Conservation (phyloP, 2,888 invertebrate genomes). For the Hipparchia sbordonii region DNA sequence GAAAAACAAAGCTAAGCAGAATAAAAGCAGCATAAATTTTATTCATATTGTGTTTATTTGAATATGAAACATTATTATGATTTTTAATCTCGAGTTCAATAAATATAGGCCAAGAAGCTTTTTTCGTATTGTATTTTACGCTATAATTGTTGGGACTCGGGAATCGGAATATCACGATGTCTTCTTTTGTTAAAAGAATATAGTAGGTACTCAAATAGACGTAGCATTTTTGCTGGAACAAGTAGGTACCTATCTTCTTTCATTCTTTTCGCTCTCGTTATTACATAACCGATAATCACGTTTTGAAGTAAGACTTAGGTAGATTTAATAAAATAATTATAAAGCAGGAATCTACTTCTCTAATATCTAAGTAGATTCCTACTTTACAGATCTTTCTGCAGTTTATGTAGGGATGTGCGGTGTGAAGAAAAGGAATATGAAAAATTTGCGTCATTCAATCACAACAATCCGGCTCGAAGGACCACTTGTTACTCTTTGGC, state of each 20-base stretch:
- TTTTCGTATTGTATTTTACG: constrained; percentile 40
- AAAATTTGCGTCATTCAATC: too few species aligned
- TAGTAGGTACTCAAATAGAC: constrained; percentile 31
- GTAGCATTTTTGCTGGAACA: constrained; percentile 27
- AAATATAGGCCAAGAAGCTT: constrained; percentile 42
- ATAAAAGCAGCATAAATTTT: constrained; percentile 24
- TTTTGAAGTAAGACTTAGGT: not conserved
- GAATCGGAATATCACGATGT: constrained; percentile 38
- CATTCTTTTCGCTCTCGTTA: constrained; percentile 6
- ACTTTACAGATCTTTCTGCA: too few species aligned
- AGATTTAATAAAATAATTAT: too few species aligned
- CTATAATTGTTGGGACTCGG: constrained; percentile 38
- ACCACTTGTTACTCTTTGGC: too few species aligned
- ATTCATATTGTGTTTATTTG: constrained; percentile 21
- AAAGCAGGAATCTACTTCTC: too few species aligned
- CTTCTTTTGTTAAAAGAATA: constrained; percentile 38
- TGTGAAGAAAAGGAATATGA: too few species aligned
- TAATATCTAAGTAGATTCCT: too few species aligned
- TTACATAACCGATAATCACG: not conserved
- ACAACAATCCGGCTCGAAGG: too few species aligned
- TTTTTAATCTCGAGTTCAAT: constrained; percentile 42
- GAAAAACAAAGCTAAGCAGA: constrained; percentile 13
- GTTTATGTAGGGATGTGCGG: too few species aligned
- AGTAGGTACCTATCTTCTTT: constrained; percentile 13
- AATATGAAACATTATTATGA: constrained; percentile 34